Evolutionary conservation across 2,113 vertebrate genomes (phyloP).

Genomic region (Setophaga petechia): DNA sequence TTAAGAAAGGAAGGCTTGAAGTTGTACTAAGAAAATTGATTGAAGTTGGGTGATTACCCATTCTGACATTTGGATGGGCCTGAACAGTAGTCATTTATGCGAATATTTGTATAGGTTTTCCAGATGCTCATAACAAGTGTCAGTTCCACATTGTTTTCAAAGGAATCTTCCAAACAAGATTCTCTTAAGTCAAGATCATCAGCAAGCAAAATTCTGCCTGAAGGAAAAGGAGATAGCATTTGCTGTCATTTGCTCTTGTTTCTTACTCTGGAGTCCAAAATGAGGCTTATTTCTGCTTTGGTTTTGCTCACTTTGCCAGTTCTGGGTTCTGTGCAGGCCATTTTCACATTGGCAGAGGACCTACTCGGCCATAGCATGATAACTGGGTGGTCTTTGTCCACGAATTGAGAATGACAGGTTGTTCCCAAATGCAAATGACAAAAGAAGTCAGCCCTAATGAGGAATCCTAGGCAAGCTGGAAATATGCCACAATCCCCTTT

Average conservation of each 20-base stretch:
- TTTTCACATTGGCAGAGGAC: neutral
- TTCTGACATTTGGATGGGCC: neutral
- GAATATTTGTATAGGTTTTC: neutral
- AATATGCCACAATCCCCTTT: neutral
- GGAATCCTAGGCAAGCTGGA: neutral
- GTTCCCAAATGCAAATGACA: neutral
- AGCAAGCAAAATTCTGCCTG: neutral
- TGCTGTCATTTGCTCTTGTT: neutral
- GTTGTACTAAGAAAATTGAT: neutral
- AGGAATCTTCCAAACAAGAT: neutral
- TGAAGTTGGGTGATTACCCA: neutral
- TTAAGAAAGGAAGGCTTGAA: neutral
- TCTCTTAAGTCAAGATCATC: neutral
- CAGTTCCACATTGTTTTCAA: neutral
- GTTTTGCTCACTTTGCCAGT: neutral
- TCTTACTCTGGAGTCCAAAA: neutral
- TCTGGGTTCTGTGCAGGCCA: neutral
- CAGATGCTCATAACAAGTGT: neutral
- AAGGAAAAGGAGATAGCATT: neutral
- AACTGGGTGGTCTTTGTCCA: neutral
- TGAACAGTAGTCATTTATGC: neutral
- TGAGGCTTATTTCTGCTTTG: neutral
- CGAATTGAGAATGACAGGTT: neutral
- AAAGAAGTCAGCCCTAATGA: neutral
- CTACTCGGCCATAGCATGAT: neutral